Evolutionary conservation across 2,888 invertebrate species (phyloP).

Genomic region (Trypoxylon attenuatum): DNA sequence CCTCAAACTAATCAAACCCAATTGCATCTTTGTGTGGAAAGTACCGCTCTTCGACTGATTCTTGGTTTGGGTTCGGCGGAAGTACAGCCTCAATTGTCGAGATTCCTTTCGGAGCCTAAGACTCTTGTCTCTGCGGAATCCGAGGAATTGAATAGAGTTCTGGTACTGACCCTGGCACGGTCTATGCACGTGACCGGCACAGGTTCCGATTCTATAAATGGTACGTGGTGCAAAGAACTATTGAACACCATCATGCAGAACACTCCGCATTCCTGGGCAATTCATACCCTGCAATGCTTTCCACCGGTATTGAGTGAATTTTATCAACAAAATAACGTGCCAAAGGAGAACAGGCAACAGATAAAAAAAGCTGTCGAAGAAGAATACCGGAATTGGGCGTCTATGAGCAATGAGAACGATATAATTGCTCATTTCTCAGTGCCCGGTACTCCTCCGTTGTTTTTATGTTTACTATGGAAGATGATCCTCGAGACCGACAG

Average conservation of each 20-base stretch:
- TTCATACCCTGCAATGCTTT: conserved; percentile 91
- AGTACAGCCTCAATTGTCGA: conserved; percentile 93
- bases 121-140: conserved; percentile 94
- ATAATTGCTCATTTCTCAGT: conserved; percentile 96
- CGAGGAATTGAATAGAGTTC: conserved; percentile 93
- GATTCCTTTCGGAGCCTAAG: conserved; percentile 94
- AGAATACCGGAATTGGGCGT: conserved; percentile 96
- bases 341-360: conserved; percentile 92
- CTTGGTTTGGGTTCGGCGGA: conserved; percentile 95
- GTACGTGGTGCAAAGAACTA: conserved; percentile 93
- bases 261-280: conserved; percentile 97
- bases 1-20: conserved; percentile 97
- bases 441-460: conserved; percentile 92
- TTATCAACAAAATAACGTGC: conserved; percentile 87
- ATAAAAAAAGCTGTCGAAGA: conserved; percentile 95
- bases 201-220: conserved; percentile 78
- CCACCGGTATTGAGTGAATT: conserved; percentile 93
- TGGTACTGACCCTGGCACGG: conserved; percentile 94
- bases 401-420: conserved; percentile 97
- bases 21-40: conserved; percentile 93
- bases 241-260: conserved; percentile 93
- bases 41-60: conserved; percentile 89
- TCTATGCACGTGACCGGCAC: conserved; percentile 93
- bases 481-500: conserved; percentile 96
- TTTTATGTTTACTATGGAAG: conserved; percentile 95